phyloP scores from a whole-genome alignment of 2,797 vertebrate species.

The Austrolebias charrua region DNA sequence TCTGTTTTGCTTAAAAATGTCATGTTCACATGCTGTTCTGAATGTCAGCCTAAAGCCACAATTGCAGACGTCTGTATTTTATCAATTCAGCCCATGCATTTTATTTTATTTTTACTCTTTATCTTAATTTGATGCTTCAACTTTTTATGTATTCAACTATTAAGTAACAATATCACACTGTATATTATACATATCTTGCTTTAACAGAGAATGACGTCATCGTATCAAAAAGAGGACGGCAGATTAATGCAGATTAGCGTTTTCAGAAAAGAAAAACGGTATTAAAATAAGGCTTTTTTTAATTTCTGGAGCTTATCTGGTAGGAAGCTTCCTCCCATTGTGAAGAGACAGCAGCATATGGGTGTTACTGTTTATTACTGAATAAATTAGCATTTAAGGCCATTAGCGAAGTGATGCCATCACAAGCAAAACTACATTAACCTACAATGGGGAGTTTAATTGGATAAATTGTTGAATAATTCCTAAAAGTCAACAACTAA shows the following conservation, averaged over 20 bases:
- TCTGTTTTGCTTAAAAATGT: conserved; percentile 35
- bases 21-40: conserved; percentile 15
- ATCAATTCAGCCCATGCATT: neutral
- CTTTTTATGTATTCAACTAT: conserved; percentile 15
- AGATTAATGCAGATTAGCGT: neutral
- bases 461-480: neutral
- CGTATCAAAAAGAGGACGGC: neutral
- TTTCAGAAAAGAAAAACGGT: neutral
- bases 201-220: conserved; percentile 1
- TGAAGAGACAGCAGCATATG: conserved; percentile 1
- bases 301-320: neutral
- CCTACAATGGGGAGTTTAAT: neutral
- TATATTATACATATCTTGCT: neutral
- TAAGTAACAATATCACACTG: neutral
- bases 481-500: neutral
- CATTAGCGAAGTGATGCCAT: neutral
- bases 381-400: neutral
- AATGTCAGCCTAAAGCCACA: neutral
- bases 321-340: conserved; percentile 16
- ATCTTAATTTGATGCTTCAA: conserved; percentile 8
- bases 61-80: neutral
- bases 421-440: neutral
- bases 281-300: neutral
- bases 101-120: neutral
- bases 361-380: conserved; percentile 8